These are phyloP conservation scores for Pelecanus crispus DNA, from an alignment of 2,113 vertebrate species.

Conservation along the genomic window DNA sequence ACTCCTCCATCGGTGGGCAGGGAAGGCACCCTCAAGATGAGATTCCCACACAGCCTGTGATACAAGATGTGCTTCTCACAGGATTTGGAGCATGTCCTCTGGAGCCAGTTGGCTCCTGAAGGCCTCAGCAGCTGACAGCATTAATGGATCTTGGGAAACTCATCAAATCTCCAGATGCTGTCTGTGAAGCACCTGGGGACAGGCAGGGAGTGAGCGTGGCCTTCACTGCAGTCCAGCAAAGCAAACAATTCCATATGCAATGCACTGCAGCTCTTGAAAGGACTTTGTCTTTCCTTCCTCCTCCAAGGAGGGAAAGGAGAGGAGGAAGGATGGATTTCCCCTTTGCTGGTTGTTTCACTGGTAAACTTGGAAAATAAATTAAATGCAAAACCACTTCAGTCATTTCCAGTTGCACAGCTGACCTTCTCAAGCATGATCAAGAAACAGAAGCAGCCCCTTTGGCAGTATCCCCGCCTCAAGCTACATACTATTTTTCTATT, in stretches of 20 bases:
- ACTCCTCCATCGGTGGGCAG: fast-evolving
- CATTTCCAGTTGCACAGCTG: neutral
- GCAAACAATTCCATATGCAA: neutral
- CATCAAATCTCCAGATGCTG: fast-evolving
- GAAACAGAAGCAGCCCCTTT: neutral
- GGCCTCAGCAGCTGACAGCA: neutral
- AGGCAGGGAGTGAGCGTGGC: neutral
- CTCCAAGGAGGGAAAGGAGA: neutral
- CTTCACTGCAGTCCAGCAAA: neutral
- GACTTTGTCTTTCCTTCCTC: neutral
- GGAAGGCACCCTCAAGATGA: neutral
- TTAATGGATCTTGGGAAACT: neutral
- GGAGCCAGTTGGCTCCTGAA: neutral
- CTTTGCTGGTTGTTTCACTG: neutral
- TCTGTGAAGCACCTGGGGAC: neutral
- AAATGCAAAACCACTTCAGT: neutral
- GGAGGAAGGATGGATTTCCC: neutral
- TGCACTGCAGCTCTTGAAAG: neutral
- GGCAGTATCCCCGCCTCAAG: neutral
- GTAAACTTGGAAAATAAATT: neutral
- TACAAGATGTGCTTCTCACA: neutral
- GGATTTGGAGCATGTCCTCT: neutral
- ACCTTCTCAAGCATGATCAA: neutral
- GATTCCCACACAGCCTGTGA: neutral
- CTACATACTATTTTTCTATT: neutral